These are phyloP conservation scores for Mus spicilegus DNA, from an alignment of 2,113 vertebrate genomes.

Conservation along the genomic window DNA sequence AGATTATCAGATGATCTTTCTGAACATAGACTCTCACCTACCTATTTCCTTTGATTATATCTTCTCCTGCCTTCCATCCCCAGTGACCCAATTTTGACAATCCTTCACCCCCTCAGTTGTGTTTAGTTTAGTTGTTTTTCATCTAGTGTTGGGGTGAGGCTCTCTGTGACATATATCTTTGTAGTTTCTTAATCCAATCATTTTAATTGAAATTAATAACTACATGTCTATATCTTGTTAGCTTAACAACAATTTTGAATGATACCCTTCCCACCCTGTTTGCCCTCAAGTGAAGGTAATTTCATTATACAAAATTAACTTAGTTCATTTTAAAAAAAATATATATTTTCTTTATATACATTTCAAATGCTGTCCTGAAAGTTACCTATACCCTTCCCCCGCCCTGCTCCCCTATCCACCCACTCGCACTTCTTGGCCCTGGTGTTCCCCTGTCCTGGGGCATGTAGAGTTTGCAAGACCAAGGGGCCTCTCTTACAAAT, in stretches of 20 bases:
- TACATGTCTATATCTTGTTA: not conserved
- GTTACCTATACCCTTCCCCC: too few species aligned
- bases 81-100: not conserved
- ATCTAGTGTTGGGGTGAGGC: not conserved
- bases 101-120: not conserved
- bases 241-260: not conserved
- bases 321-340: too few species aligned
- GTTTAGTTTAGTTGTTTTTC: not conserved
- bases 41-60: accelerated
- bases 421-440: too few species aligned
- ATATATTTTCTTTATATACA: too few species aligned
- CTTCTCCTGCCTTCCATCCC: not conserved
- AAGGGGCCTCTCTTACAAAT: too few species aligned
- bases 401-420: too few species aligned
- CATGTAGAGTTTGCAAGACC: too few species aligned
- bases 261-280: too few species aligned
- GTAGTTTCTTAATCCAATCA: not conserved
- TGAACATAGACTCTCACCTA: not conserved
- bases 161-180: not conserved
- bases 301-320: not conserved
- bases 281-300: too few species aligned
- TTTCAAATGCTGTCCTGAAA: too few species aligned
- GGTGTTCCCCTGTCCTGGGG: too few species aligned
- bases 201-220: not conserved
- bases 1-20: not conserved